Evolutionary conservation across 2,113 vertebrate genomes (phyloP).

Genomic region (Galeopterus variegatus): DNA sequence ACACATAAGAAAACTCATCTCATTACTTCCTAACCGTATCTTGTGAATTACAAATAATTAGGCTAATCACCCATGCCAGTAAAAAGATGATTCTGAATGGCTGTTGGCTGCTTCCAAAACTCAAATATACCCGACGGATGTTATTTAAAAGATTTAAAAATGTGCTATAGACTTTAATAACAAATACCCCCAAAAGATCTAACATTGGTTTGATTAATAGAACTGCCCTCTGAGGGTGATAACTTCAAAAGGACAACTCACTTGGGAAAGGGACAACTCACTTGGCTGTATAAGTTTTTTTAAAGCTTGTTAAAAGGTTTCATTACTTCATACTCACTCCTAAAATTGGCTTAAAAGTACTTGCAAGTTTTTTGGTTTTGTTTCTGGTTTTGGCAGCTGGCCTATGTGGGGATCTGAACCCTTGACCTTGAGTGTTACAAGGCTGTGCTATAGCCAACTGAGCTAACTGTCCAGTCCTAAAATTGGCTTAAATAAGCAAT

Average conservation of each 20-base stretch:
- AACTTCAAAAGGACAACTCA: background rate
- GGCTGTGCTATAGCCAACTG: no score
- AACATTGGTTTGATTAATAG: background rate
- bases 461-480: background rate
- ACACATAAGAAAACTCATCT: background rate
- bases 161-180: background rate
- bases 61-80: background rate
- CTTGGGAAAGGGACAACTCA: background rate
- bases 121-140: background rate
- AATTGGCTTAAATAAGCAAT: constrained; percentile 1
- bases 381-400: no score
- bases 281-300: background rate
- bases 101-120: constrained; percentile 3
- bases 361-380: no score
- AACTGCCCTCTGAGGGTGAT: background rate
- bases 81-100: background rate
- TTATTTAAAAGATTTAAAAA: constrained; percentile 17
- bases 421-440: no score
- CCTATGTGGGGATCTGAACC: no score
- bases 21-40: background rate
- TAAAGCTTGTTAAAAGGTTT: background rate
- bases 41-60: constrained; percentile 33
- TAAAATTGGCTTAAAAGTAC: constrained; percentile 7
- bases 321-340: background rate
- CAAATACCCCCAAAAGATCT: background rate